Percentiles rank a stretch among this genome's conserved stretches.
Evolutionary conservation across 2,888 invertebrate species (phyloP).

Genomic region (Yponomeuta evonymella): DNA sequence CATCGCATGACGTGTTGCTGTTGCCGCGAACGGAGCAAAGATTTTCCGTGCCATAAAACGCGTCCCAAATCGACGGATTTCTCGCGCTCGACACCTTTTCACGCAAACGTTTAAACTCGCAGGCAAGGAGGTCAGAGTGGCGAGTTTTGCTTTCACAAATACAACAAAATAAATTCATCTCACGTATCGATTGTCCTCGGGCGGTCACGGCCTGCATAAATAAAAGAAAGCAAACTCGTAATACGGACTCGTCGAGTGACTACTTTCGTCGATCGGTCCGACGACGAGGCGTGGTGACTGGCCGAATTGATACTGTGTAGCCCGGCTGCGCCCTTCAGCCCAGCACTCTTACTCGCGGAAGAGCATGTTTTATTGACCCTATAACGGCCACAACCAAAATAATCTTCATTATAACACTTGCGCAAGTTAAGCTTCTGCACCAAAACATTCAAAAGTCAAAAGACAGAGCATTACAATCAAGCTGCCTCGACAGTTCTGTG

Average conservation of each 20-base stretch:
- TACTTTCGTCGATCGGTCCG: conserved; percentile 46
- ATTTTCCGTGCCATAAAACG: conserved; percentile 51
- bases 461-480: too few relatives aligned
- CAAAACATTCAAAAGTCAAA: too few relatives aligned
- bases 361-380: neutral
- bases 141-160: conserved; percentile 74
- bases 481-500: too few relatives aligned
- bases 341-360: neutral
- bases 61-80: conserved; percentile 64
- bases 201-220: conserved; percentile 63
- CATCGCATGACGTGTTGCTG: neutral
- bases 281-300: conserved; percentile 6
- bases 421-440: neutral
- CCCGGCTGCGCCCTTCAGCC: neutral
- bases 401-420: neutral
- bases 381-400: too few relatives aligned
- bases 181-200: conserved; percentile 75
- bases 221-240: conserved; percentile 73
- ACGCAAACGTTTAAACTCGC: conserved; percentile 60
- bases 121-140: conserved; percentile 67
- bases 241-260: conserved; percentile 45
- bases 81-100: conserved; percentile 62
- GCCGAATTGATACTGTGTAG: neutral
- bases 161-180: conserved; percentile 75
- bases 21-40: conserved; percentile 19